Base-by-base conservation (phyloP, 1,140 invertebrate genomes). In the Drosophila neocordata region DNA sequence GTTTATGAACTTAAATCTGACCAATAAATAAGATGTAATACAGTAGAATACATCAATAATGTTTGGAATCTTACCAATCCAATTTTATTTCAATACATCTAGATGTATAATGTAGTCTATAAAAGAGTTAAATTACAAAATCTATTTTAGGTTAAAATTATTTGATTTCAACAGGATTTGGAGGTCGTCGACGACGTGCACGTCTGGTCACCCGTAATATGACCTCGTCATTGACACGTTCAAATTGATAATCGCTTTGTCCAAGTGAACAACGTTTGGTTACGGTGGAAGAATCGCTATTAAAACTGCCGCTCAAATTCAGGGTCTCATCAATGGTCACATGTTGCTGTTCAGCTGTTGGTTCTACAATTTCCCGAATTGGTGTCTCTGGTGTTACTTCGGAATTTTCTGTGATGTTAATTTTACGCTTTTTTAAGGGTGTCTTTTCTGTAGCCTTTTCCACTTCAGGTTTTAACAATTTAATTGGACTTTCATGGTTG, bases 221-320 rank as follows among this genome's bases (percentile, higher is more conserved):
- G 6, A 74, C 69, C 57, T 84, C 78, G 51, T 72, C 77, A 31
- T 85, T 78, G 11, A 88, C 64, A n/a, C 72, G 73, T 59, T 91
- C 90, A 15, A 82, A 91, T 53, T 83, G 82, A 69, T 91, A 91
- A 37, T 91, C 79, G 5, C 74, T 85, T 5, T 77, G 52, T n/a
- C 90, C 90, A 6, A 91, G 52, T 0, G 89, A 88, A n/a, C 84
- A 78, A 11, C 79, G 85, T 37, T 91, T 91, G n/a, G 77, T 89
- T 3, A 85, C 58, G 24, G 35, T 59, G 13, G 71, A 69, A n/a
- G 48, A 8, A 2, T 78, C 60, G 7, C 41, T 65, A 34, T 35
- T 51, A 0, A 37, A 20, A 27, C 22, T 63, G 2, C 22, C 27
- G 11, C 58, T 51, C 4, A 59, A 35, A 0, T 27, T 27, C 11